phyloP scores from a whole-genome alignment of 92 coral and sea anemone species.

The Palythoa caribaeorum region DNA sequence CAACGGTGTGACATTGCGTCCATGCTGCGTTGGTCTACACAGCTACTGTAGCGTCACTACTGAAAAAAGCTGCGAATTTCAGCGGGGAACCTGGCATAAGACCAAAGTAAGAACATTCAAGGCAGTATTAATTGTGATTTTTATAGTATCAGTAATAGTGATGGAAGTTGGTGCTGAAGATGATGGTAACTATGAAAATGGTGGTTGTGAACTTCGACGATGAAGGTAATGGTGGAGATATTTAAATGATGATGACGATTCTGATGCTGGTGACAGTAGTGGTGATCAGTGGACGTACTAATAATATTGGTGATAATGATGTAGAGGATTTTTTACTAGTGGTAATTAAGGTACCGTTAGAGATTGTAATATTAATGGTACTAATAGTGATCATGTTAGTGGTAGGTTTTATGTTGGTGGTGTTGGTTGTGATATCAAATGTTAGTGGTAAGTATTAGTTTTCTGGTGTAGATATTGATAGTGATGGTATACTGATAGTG shows the following conservation, averaged over 20 bases:
- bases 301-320: background rate
- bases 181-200: background rate
- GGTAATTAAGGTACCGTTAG: background rate
- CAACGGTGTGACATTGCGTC: slow-evolving; percentile 74
- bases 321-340: no score
- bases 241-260: background rate
- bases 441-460: background rate
- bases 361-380: background rate
- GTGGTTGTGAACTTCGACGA: background rate
- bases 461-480: no score
- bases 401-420: background rate
- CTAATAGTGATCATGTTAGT: background rate
- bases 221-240: background rate
- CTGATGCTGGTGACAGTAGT: background rate
- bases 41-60: slow-evolving; percentile 69
- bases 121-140: background rate
- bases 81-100: slow-evolving; percentile 75
- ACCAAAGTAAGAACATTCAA: slow-evolving; percentile 57
- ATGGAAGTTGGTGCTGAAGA: background rate
- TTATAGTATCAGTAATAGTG: background rate
- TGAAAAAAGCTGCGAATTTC: slow-evolving; percentile 56
- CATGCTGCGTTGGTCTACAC: slow-evolving; percentile 85
- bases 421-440: background rate
- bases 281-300: background rate
- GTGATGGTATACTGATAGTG: background rate